Evolutionary conservation across 92 coral and sea anemone species (phyloP), one percentile per base, ranked within the genome.

Genomic region (Diadumene lineata): DNA sequence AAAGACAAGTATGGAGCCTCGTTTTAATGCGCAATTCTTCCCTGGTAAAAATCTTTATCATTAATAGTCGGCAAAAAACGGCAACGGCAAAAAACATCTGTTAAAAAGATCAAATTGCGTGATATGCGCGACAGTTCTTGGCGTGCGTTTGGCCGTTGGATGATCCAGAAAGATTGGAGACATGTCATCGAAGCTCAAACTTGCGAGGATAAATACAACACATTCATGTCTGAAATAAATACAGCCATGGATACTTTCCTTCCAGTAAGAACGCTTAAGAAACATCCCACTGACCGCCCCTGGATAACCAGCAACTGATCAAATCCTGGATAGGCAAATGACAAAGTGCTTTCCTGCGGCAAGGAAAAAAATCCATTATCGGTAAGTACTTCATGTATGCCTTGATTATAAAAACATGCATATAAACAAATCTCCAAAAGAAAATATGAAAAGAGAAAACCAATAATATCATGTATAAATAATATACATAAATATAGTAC

Each of bases 291-390:
- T 0, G 58, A 50, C 29, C 38, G 33, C 21, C 75, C 75, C 7
- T 70, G 75, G 63, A 70, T 50, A 7, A 70, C 75, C 0, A 68
- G 24, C 1, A 44, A 17, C n/a, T n/a, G 15, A 9, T 70, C 43
- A 70, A 70, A 31, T 9, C 26, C 0, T 1, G 0, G 43, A 70
- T 70, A 0, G 0, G 43, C 0, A 70, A 70, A 19, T 61, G 75
- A 0, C 75, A 70, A 26, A 48, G 60, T 0, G 63, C 75, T 1
- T 24, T 70, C 26, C 0, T 66, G 2, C 62, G 28, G 1, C 79
- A 83, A 28, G 85, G 83, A 34, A 87, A 83, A 66, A 43, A 79
- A n/a, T n/a, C n/a, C n/a, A n/a, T n/a, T n/a, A n/a, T n/a, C n/a
- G n/a, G n/a, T n/a, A n/a, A n/a, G n/a, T n/a, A n/a, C n/a, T n/a